These are phyloP conservation scores for Mesocricetus auratus DNA, from an alignment of 2,113 vertebrate species.

Conservation along the genomic window DNA sequence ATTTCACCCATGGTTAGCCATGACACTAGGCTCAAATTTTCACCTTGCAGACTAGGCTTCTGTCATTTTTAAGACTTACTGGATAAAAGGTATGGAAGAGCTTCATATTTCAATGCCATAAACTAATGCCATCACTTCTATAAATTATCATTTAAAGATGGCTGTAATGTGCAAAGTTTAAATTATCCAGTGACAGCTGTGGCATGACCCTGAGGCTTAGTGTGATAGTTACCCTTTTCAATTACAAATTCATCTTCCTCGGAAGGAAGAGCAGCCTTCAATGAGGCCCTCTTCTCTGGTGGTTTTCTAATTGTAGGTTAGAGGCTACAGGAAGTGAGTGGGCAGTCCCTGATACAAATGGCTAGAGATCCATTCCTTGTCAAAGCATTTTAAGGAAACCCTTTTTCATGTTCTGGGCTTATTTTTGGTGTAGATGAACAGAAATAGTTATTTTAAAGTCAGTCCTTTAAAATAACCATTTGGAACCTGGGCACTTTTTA, in stretches of 20 bases:
- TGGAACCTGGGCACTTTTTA: slow-evolving; percentile 31
- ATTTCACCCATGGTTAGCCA: not conserved
- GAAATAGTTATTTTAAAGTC: slow-evolving; percentile 50
- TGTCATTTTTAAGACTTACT: slow-evolving; percentile 51
- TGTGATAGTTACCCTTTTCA: not conserved
- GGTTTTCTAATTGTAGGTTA: not conserved
- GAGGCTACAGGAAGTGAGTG: not conserved
- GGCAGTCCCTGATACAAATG: not conserved
- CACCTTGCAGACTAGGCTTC: not conserved
- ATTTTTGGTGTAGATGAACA: slow-evolving; percentile 8
- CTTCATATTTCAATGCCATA: not conserved
- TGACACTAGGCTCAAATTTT: not conserved
- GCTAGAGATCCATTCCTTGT: not conserved
- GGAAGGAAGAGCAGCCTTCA: not conserved
- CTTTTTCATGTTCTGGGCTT: not conserved
- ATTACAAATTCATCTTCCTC: slow-evolving; percentile 2
- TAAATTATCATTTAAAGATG: slow-evolving; percentile 20
- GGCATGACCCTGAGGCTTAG: not conserved
- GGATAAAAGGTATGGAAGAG: not conserved
- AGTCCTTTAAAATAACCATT: slow-evolving; percentile 39
- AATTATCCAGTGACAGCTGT: not conserved
- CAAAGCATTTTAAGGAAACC: slow-evolving; percentile 18
- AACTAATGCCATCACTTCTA: slow-evolving; percentile 26
- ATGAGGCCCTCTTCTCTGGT: not conserved
- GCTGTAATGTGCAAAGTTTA: not conserved